Base-by-base conservation (phyloP, 2,888 invertebrate species). In the Blastobasis adustella region DNA sequence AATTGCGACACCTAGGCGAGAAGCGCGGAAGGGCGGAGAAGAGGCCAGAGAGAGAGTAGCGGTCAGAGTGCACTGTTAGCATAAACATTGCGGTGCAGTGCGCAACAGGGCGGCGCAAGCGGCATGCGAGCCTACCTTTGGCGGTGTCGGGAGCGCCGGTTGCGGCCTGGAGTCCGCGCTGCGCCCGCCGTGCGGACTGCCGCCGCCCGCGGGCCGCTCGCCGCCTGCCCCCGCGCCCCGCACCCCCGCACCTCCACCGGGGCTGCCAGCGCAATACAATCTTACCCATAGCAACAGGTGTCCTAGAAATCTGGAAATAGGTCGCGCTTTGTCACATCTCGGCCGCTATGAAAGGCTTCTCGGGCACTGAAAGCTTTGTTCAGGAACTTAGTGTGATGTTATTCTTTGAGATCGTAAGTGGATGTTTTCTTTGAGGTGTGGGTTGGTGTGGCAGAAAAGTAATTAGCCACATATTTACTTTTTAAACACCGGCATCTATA, bases 31-130 rank as follows among this genome's bases (percentile, higher is more conserved):
- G 23, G 10, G 36, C 45, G 50, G n/a, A 53, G 53, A 53, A 41
- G 50, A 53, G 53, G 37, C 37, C 7, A 43, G 41, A 50, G 48
- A 48, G 53, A 37, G 43, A 58, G 62, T 65, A 63, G 62, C 63
- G 60, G 58, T 59, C 63, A 63, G 66, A 63, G 62, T 63, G 60
- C 60, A 60, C 63, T 67, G 65, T 60, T 67, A 64, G 68, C 65
- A 76, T 79, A 78, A 81, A 80, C 80, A 79, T 78, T 72, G 77
- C 68, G 67, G 79, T 82, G 82, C 77, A 79, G 71, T 77, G 82
- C 85, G 85, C 85, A 85, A 85, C 84, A 84, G 83, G 82, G 79
- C 80, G 79, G 81, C 68, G 71, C 23, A 23, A 23, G 23, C 67
- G 66, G 65, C 65, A 63, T 66, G 65, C 65, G 65, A 63, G 69